Conservation (phyloP, 2,797 vertebrate species). For the Triplophysa yarkandensis region DNA sequence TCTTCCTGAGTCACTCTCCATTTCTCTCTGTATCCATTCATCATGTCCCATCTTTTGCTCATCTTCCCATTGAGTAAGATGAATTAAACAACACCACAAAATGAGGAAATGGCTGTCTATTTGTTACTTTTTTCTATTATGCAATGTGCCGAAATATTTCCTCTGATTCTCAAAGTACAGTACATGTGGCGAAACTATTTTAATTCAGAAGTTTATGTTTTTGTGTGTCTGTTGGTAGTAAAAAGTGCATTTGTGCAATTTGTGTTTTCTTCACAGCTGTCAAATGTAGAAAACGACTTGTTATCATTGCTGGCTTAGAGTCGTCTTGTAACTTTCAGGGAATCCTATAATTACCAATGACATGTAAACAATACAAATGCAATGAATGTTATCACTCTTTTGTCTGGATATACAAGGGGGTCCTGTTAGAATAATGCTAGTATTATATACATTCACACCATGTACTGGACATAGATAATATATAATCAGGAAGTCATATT, state of each 20-base stretch:
- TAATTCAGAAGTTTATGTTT: conserved; percentile 10
- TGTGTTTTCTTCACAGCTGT: conserved; percentile 28
- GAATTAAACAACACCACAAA: conserved; percentile 1
- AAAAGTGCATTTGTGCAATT: not conserved
- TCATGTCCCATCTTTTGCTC: not conserved
- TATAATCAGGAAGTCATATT: conserved; percentile 18
- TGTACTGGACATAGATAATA: conserved; percentile 18
- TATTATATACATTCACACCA: conserved; percentile 24
- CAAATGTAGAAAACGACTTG: conserved; percentile 14
- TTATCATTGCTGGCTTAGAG: conserved; percentile 17
- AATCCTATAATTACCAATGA: not conserved
- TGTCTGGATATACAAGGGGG: not conserved
- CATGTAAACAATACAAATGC: not conserved
- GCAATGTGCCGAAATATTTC: not conserved
- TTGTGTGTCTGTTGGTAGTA: not conserved
- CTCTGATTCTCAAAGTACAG: not conserved
- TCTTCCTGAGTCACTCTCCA: not conserved
- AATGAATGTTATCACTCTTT: not conserved
- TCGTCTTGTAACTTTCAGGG: not conserved
- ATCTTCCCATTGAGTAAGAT: not conserved
- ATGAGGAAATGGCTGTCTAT: not conserved
- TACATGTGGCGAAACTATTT: not conserved
- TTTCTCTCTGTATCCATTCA: not conserved
- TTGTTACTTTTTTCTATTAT: not conserved
- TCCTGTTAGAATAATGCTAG: not conserved